Percentiles rank a stretch among this genome's conserved stretches.
Conservation (phyloP, 30 jellyfish, hydroid and myxozoan genomes). For the Aurelia coerulea region DNA sequence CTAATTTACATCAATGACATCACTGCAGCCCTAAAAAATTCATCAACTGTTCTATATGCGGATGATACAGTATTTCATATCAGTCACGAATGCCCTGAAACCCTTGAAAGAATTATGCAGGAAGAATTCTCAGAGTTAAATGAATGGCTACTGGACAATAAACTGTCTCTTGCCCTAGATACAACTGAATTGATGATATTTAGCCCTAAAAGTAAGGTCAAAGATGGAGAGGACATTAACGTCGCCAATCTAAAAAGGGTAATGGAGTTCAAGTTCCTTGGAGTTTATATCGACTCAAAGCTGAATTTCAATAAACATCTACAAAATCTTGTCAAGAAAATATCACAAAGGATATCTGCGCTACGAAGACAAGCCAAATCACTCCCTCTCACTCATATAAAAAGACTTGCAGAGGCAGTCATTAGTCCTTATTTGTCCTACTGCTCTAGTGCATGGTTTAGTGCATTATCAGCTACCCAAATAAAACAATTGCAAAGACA, state of each 20-base stretch:
- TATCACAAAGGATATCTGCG: constrained; percentile 59
- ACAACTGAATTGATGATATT: constrained; percentile 46
- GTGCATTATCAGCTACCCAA: constrained; percentile 62
- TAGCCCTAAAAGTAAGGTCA: constrained; percentile 56
- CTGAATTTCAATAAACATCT: constrained; percentile 58
- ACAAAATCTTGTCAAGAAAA: constrained; percentile 43
- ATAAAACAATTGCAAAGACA: constrained; percentile 58
- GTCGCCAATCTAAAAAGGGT: constrained; percentile 61
- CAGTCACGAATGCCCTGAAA: constrained; percentile 58
- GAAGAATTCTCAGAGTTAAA: constrained; percentile 38
- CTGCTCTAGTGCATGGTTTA: constrained; percentile 68
- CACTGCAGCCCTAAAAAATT: constrained; percentile 25
- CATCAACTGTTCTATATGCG: constrained; percentile 38
- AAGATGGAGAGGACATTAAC: constrained; percentile 60
- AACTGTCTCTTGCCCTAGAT: constrained; percentile 64
- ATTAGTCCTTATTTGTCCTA: constrained; percentile 54
- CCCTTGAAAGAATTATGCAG: constrained; percentile 51
- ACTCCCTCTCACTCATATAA: constrained; percentile 63
- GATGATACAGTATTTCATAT: constrained; percentile 53
- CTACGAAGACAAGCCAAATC: constrained; percentile 62
- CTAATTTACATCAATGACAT: constrained; percentile 29
- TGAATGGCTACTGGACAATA: constrained; percentile 55
- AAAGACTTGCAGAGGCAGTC: constrained; percentile 72
- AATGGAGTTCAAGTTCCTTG: constrained; percentile 53
- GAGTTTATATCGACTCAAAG: constrained; percentile 29